A percentile compares a stretch with the other conserved stretches of the same genome.
Evolutionary conservation across 2,113 vertebrate genomes (phyloP).

Genomic region (Machaerirhynchus nigripectus): DNA sequence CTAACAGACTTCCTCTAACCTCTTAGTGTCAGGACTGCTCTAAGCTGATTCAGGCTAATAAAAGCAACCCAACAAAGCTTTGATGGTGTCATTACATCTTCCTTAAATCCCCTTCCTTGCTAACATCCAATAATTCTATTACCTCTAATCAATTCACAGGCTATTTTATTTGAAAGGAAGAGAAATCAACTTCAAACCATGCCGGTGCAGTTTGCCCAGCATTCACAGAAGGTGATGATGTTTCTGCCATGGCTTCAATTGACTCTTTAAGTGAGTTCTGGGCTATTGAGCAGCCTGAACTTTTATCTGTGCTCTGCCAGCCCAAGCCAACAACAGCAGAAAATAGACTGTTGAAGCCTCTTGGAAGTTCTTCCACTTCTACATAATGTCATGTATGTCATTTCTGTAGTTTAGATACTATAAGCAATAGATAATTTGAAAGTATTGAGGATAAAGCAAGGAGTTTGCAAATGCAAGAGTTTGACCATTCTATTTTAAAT

Average conservation of each 20-base stretch:
- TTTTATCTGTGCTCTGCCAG: not conserved
- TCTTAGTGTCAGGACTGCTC: conserved; percentile 61
- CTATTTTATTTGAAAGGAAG: conserved; percentile 55
- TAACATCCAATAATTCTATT: conserved; percentile 57
- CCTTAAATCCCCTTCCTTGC: conserved; percentile 60
- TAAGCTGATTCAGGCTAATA: conserved; percentile 63
- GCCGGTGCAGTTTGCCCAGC: not conserved
- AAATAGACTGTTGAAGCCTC: not conserved
- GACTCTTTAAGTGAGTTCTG: conserved; percentile 13
- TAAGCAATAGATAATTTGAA: not conserved
- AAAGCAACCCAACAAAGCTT: conserved; percentile 73
- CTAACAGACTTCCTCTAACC: conserved; percentile 66
- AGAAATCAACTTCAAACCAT: not conserved
- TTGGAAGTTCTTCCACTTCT: not conserved
- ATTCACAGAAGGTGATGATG: not conserved
- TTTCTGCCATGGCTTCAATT: conserved; percentile 27
- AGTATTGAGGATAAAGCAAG: not conserved
- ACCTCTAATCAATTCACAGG: conserved; percentile 54
- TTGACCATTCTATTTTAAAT: not conserved
- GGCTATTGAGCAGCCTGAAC: not conserved
- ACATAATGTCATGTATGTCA: not conserved
- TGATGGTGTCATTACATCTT: conserved; percentile 67
- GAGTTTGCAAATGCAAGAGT: not conserved
- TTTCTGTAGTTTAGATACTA: not conserved
- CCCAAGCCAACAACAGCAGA: not conserved